phyloP scores from a whole-genome alignment of 2,113 vertebrate species.

The Oceanodroma tethys region DNA sequence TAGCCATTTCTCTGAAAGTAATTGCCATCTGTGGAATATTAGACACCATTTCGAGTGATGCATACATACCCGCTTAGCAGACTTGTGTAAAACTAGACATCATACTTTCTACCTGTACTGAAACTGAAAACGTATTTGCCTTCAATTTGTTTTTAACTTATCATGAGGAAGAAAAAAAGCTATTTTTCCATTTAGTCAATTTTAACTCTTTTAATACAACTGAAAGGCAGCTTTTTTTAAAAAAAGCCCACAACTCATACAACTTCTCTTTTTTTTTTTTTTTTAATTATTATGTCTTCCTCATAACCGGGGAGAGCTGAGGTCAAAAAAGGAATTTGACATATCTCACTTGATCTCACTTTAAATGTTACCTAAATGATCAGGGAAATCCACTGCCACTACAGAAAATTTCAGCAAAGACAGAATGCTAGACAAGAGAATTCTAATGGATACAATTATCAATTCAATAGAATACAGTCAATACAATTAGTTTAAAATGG shows the following conservation, averaged over 20 bases:
- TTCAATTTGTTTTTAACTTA: constrained; percentile 33
- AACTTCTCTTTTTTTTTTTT: not conserved
- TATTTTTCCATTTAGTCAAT: constrained; percentile 59
- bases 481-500: constrained; percentile 39
- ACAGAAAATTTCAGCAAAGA: not conserved
- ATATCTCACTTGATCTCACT: not conserved
- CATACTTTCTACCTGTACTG: constrained; percentile 48
- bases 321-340: not conserved
- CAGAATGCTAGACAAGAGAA: not conserved
- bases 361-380: not conserved
- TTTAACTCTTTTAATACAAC: constrained; percentile 64
- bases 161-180: constrained; percentile 54
- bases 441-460: constrained; percentile 25
- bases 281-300: constrained; percentile 35
- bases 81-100: constrained; percentile 40
- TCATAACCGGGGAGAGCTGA: not conserved
- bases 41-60: constrained; percentile 62
- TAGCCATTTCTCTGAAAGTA: constrained; percentile 72
- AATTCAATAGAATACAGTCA: constrained; percentile 5
- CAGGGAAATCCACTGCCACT: not conserved
- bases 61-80: constrained; percentile 43
- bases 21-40: constrained; percentile 73
- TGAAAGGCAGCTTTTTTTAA: constrained; percentile 59
- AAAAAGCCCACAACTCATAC: not conserved
- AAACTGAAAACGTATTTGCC: constrained; percentile 57